Evolutionary conservation across 2,797 vertebrate genomes (phyloP).

Genomic region (Brotula barbata): DNA sequence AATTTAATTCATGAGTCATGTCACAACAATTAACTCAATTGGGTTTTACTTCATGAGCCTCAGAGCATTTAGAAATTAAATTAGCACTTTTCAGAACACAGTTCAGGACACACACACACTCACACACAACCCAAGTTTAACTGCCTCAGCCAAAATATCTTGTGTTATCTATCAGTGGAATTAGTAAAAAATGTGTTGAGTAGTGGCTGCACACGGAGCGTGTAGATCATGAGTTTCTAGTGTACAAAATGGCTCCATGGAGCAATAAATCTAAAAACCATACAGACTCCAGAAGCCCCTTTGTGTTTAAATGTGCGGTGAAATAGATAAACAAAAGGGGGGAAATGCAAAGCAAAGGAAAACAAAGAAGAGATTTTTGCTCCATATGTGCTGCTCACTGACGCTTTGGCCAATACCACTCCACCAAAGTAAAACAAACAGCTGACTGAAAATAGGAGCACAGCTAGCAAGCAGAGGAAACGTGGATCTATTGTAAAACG

Average conservation of each 20-base stretch:
- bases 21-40: too few relatives aligned
- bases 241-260: slow-evolving; percentile 7
- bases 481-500: slow-evolving; percentile 23
- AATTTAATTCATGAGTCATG: too few relatives aligned
- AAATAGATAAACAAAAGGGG: slow-evolving; percentile 11
- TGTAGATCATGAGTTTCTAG: neutral
- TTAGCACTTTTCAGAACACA: too few relatives aligned
- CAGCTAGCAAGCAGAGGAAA: slow-evolving; percentile 29
- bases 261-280: slow-evolving; percentile 9
- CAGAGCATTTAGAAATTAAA: too few relatives aligned
- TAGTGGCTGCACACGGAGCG: neutral
- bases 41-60: too few relatives aligned
- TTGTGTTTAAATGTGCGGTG: slow-evolving; percentile 8
- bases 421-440: slow-evolving; percentile 64
- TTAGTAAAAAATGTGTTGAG: neutral
- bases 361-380: slow-evolving; percentile 20
- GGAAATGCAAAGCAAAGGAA: slow-evolving; percentile 20
- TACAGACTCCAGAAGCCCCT: neutral
- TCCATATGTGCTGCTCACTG: neutral
- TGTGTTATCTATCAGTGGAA: neutral
- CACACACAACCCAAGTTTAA: neutral
- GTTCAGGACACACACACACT: neutral
- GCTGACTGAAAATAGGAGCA: slow-evolving; percentile 39
- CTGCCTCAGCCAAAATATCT: neutral
- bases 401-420: slow-evolving; percentile 23